Evolutionary conservation across 2,113 vertebrate genomes (phyloP).

Genomic region (Plectropomus leopardus): DNA sequence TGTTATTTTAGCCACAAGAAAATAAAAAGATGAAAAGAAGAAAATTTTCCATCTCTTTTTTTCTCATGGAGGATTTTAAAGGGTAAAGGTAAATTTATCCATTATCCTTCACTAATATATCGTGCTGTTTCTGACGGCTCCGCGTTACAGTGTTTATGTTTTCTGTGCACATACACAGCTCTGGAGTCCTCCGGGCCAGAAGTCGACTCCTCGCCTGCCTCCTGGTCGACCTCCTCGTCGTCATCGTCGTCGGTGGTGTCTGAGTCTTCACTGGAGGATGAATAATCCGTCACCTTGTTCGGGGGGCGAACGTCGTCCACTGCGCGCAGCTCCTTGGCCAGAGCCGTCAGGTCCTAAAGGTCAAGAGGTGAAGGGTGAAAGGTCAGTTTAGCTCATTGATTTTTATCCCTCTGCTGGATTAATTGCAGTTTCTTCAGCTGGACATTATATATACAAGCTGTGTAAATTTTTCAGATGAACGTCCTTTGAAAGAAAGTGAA

Average conservation of each 20-base stretch:
- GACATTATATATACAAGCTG: neutral
- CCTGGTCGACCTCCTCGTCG: slow-evolving; percentile 97
- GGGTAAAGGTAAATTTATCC: too few species aligned
- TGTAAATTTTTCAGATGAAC: slow-evolving; percentile 1
- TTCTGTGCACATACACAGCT: slow-evolving; percentile 88
- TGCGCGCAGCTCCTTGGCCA: slow-evolving; percentile 96
- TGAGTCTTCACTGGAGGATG: slow-evolving; percentile 97
- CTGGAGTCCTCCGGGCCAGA: slow-evolving; percentile 94
- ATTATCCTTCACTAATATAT: too few species aligned
- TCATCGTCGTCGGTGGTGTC: slow-evolving; percentile 98
- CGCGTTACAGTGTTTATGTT: too few species aligned
- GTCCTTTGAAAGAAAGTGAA: slow-evolving; percentile 8
- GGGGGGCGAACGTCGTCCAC: slow-evolving; percentile 95
- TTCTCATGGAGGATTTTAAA: too few species aligned
- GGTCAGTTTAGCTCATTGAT: neutral
- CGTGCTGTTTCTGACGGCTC: too few species aligned
- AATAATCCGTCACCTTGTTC: slow-evolving; percentile 98
- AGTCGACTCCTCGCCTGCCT: slow-evolving; percentile 93
- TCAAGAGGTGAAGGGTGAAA: slow-evolving; percentile 22
- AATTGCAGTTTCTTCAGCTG: too few species aligned
- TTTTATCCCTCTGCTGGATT: neutral
- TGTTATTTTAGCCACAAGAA: too few species aligned
- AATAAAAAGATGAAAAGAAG: too few species aligned
- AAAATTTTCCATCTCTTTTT: too few species aligned
- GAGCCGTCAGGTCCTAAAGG: slow-evolving; percentile 93